A percentile compares a stretch with the other conserved stretches of the same genome.
phyloP scores from a whole-genome alignment of 1,140 invertebrate species.

The Drosophila serrata region DNA sequence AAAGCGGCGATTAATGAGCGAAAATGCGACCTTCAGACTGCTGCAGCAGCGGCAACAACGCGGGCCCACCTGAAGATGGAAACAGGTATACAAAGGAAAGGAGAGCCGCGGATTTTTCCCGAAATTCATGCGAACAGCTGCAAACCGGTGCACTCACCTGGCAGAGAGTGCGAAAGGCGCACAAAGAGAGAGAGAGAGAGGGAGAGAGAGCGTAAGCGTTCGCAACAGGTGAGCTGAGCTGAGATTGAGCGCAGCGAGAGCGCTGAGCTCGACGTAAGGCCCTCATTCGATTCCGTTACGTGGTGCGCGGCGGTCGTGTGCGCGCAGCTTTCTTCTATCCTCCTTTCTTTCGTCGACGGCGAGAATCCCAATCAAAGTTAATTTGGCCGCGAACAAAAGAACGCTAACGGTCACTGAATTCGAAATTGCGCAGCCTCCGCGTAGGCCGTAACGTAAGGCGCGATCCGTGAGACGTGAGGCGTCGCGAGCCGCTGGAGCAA shows the following conservation, averaged over 20 bases:
- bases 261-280: slow-evolving; percentile 29
- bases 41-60: slow-evolving; percentile 39
- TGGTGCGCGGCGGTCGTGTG: slow-evolving; percentile 46
- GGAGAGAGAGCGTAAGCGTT: slow-evolving; percentile 13
- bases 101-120: slow-evolving; percentile 64
- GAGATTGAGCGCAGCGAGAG: slow-evolving; percentile 30
- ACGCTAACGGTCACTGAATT: slow-evolving; percentile 35
- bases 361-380: slow-evolving; percentile 41
- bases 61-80: slow-evolving; percentile 33
- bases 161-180: slow-evolving; percentile 21
- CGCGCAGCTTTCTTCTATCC: slow-evolving; percentile 38
- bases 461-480: not conserved
- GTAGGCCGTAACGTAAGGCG: slow-evolving; percentile 19
- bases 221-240: slow-evolving; percentile 31
- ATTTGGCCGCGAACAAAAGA: slow-evolving; percentile 39
- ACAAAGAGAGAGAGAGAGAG: not conserved
- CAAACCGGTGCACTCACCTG: slow-evolving; percentile 59
- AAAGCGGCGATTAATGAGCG: slow-evolving; percentile 80
- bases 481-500: not conserved
- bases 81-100: slow-evolving; percentile 65
- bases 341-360: slow-evolving; percentile 18
- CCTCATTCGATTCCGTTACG: slow-evolving; percentile 50
- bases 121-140: slow-evolving; percentile 62
- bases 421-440: slow-evolving; percentile 20
- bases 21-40: slow-evolving; percentile 78